Evolutionary conservation across 2,888 invertebrate species (phyloP), one percentile per base, ranked within the genome.

Genomic region (Euproctis similis): DNA sequence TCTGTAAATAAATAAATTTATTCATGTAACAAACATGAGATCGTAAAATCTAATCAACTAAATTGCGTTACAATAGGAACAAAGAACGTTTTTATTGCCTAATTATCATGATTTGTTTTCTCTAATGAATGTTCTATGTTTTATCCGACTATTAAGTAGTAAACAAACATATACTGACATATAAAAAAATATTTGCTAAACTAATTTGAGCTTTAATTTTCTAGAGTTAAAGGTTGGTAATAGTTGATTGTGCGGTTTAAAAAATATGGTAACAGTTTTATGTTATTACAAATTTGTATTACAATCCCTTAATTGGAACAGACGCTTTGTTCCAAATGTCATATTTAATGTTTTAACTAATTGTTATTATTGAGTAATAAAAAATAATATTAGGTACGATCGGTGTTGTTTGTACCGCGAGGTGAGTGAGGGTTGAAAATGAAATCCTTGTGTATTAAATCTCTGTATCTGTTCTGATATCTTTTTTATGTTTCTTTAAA

Each of bases 81-180:
- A 60, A 56, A 55, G 62, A n/a, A 59, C 57, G 61, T 40, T 58
- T 78, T 80, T 81, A 81, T 72, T 63, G 64, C 69, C 76, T 78
- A 74, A 81, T 80, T 76, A 78, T 67, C 68, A 76, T 76, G 77
- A 78, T 81, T 80, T 80, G 77, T 77, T 78, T 77, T 75, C 63
- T 60, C 61, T 76, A 80, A 80, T 77, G 71, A 78, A 63, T 52
- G 58, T 55, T 50, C 61, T 60, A 61, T 59, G 60, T 56, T 60
- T 56, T 61, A 58, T 65, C 61, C 62, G 59, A 59, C 59, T 65
- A 64, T 68, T 41, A 34, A 22, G 4, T 36, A 36, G 38, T 8
- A 30, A 34, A 31, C 24, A 36, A 10, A 1, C 19, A 21, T 17
- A 8, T 24, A 24, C 28, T 32, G 9, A 13, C 4, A 5, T 7